Evolutionary conservation across 2,888 invertebrate genomes (phyloP).

Genomic region (Cantharis nigra): DNA sequence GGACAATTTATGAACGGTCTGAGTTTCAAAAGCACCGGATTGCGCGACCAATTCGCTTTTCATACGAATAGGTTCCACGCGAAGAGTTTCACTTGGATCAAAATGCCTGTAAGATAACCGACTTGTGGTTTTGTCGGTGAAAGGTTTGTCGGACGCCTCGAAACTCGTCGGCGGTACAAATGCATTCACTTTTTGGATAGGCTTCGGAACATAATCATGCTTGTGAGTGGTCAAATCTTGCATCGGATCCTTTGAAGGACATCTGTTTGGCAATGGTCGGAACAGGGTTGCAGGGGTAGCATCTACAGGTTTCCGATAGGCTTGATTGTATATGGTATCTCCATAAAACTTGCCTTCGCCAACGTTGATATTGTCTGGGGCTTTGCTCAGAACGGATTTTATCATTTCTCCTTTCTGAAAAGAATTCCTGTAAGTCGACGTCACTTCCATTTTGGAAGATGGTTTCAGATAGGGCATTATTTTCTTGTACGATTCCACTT

Average conservation of each 20-base stretch:
- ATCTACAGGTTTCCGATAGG: constrained; percentile 60
- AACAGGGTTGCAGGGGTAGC: constrained; percentile 55
- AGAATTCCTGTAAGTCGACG: constrained; percentile 15
- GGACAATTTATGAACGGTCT: constrained; percentile 62
- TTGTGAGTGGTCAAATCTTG: constrained; percentile 68
- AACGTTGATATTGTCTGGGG: constrained; percentile 37
- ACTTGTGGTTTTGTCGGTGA: constrained; percentile 37
- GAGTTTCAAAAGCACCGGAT: constrained; percentile 18
- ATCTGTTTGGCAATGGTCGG: constrained; percentile 60
- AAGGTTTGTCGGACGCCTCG: constrained; percentile 53
- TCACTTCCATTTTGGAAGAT: not conserved
- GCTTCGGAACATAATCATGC: constrained; percentile 66
- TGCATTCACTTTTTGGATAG: constrained; percentile 54
- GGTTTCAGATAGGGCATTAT: not conserved
- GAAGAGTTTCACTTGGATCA: not conserved
- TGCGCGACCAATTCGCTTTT: not conserved
- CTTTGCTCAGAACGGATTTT: not conserved
- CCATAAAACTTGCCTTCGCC: constrained; percentile 32
- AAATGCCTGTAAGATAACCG: constrained; percentile 17
- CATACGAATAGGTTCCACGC: constrained; percentile 1
- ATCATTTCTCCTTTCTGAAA: not conserved
- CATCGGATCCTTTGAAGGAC: constrained; percentile 63
- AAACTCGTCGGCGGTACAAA: constrained; percentile 55
- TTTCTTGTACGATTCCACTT: not conserved
- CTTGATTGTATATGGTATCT: constrained; percentile 60